Conservation (phyloP, 1,140 invertebrate genomes). For the Globodera ellingtonae region DNA sequence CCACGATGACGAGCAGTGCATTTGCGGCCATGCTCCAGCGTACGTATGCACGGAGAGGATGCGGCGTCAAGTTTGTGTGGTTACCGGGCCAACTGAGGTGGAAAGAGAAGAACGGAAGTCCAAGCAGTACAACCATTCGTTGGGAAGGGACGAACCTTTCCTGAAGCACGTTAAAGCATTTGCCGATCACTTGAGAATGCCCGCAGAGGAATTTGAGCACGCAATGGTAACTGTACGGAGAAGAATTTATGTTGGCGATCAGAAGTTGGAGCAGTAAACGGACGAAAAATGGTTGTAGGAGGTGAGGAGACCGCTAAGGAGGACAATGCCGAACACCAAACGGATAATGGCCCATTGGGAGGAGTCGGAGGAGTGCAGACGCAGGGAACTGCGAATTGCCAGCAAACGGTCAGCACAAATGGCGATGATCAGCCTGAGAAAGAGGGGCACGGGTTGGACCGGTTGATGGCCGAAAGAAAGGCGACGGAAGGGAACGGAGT, state of each 20-base stretch:
- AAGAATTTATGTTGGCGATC: neutral
- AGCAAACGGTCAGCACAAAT: constrained; percentile 53
- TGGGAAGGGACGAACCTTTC: constrained; percentile 41
- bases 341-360: constrained; percentile 42
- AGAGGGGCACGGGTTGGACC: neutral
- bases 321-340: constrained; percentile 43
- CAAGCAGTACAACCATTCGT: neutral
- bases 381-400: constrained; percentile 48
- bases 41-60: constrained; percentile 46
- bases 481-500: neutral
- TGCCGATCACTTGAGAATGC: constrained; percentile 44
- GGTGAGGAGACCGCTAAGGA: constrained; percentile 46
- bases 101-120: neutral
- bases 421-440: constrained; percentile 52
- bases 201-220: constrained; percentile 51
- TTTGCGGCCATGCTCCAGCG: constrained; percentile 49
- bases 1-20: constrained; percentile 46
- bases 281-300: constrained; percentile 54
- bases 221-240: constrained; percentile 38
- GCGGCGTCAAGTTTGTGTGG: constrained; percentile 49
- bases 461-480: constrained; percentile 4
- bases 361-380: constrained; percentile 31
- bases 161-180: constrained; percentile 52
- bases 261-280: constrained; percentile 1
- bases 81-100: constrained; percentile 54